These are phyloP conservation scores for Alaudala cheleensis DNA, from an alignment of 2,113 vertebrate species.

Conservation along the genomic window DNA sequence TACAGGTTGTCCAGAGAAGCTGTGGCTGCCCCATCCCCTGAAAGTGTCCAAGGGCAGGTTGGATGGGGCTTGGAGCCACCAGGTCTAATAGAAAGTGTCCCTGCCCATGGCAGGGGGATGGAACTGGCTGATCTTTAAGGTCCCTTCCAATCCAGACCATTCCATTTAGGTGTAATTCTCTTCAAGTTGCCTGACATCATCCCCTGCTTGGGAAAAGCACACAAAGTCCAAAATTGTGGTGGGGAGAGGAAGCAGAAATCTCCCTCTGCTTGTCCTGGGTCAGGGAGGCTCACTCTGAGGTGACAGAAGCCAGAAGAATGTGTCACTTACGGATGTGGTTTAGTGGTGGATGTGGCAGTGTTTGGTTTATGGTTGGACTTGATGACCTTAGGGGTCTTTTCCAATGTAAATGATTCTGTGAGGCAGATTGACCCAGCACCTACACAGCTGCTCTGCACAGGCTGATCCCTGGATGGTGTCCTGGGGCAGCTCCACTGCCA, in stretches of 20 bases:
- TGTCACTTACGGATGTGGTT: neutral
- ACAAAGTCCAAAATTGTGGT: neutral
- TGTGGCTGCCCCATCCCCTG: neutral
- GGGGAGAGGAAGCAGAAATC: neutral
- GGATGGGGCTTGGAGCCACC: neutral
- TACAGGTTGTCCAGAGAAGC: neutral
- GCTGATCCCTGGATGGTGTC: rapidly evolving
- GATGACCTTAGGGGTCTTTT: neutral
- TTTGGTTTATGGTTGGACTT: neutral
- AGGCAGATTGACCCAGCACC: neutral
- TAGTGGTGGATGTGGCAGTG: neutral
- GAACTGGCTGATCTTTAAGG: neutral
- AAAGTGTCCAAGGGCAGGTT: neutral
- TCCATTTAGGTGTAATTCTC: neutral
- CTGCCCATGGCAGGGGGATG: neutral
- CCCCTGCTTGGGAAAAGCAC: neutral
- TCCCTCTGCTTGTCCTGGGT: neutral
- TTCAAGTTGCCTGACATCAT: neutral
- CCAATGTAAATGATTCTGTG: neutral
- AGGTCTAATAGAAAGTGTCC: neutral
- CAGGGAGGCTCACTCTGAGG: neutral
- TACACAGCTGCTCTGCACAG: rapidly evolving
- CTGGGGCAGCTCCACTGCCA: neutral
- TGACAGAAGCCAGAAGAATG: neutral
- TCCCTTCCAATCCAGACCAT: neutral